Evolutionary conservation across 2,888 invertebrate genomes (phyloP).

Genomic region (Pterostichus madidus): DNA sequence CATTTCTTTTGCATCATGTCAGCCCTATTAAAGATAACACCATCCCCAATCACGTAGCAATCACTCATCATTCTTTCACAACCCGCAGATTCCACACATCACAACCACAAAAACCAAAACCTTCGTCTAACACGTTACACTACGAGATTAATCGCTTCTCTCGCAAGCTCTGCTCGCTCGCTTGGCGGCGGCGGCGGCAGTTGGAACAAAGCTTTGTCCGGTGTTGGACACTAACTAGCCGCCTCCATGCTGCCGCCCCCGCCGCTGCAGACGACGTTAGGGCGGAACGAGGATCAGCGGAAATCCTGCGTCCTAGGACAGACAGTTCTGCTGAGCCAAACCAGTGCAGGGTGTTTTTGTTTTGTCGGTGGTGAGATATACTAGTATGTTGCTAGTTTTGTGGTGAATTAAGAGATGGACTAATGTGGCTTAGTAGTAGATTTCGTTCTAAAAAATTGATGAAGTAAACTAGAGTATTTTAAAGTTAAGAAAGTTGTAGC

Average conservation of each 20-base stretch:
- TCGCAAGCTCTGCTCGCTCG: slow-evolving; percentile 4
- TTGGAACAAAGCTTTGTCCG: slow-evolving; percentile 29
- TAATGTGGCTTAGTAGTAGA: too few species aligned
- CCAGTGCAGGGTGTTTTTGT: background rate
- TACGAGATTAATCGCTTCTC: slow-evolving; percentile 25
- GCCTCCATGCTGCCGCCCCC: background rate
- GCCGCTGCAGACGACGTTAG: slow-evolving; percentile 10
- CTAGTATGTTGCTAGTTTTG: background rate
- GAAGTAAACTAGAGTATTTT: too few species aligned
- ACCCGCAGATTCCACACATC: slow-evolving; percentile 16
- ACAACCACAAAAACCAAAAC: slow-evolving; percentile 7
- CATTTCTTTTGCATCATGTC: background rate
- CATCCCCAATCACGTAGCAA: slow-evolving; percentile 15
- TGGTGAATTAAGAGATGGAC: too few species aligned
- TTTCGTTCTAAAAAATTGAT: too few species aligned
- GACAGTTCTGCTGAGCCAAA: background rate
- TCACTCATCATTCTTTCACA: slow-evolving; percentile 32
- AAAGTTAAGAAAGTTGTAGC: too few species aligned
- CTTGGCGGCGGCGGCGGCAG: background rate
- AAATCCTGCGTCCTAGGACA: slow-evolving; percentile 13
- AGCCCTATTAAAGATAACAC: background rate
- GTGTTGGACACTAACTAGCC: slow-evolving; percentile 27
- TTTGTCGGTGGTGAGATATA: background rate
- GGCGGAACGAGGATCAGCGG: slow-evolving; percentile 21
- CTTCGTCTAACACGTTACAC: slow-evolving; percentile 5